These are phyloP conservation scores for Caenorhabditis virilis DNA, from an alignment of 2,888 invertebrate species.

Conservation along the genomic window DNA sequence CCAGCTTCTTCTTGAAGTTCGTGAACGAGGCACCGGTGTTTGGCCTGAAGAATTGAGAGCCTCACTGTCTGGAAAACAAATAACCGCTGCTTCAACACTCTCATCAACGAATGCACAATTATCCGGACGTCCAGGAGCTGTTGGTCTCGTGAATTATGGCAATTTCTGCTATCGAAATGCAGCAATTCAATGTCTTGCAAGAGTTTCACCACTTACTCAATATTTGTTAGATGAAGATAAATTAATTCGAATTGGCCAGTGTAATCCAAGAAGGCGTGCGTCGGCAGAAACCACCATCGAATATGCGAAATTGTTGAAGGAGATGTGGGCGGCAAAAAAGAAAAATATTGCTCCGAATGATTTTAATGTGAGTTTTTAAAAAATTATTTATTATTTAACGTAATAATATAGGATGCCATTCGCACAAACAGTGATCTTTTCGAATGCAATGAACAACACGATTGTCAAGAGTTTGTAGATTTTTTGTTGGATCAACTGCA, in stretches of 20 bases:
- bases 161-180: conserved; percentile 96
- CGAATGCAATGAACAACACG: conserved; percentile 88
- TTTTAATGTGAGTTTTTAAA: conserved; percentile 41
- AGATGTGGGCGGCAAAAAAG: conserved; percentile 53
- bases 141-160: conserved; percentile 87
- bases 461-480: conserved; percentile 88
- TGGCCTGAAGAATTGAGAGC: conserved; percentile 85
- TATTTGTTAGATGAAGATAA: conserved; percentile 42
- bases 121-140: conserved; percentile 72
- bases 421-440: conserved; percentile 85
- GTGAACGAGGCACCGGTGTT: conserved; percentile 82
- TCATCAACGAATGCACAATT: conserved; percentile 28
- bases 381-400: background rate
- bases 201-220: conserved; percentile 49
- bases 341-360: conserved; percentile 53
- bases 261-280: conserved; percentile 7
- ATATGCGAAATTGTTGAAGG: conserved; percentile 46
- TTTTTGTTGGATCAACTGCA: conserved; percentile 89
- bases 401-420: conserved; percentile 77
- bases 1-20: conserved; percentile 70
- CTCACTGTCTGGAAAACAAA: conserved; percentile 43
- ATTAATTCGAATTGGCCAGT: conserved; percentile 20
- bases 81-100: conserved; percentile 37
- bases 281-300: conserved; percentile 38
- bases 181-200: conserved; percentile 78